phyloP scores from a whole-genome alignment of 2,113 vertebrate genomes.

The Thunnus thynnus region DNA sequence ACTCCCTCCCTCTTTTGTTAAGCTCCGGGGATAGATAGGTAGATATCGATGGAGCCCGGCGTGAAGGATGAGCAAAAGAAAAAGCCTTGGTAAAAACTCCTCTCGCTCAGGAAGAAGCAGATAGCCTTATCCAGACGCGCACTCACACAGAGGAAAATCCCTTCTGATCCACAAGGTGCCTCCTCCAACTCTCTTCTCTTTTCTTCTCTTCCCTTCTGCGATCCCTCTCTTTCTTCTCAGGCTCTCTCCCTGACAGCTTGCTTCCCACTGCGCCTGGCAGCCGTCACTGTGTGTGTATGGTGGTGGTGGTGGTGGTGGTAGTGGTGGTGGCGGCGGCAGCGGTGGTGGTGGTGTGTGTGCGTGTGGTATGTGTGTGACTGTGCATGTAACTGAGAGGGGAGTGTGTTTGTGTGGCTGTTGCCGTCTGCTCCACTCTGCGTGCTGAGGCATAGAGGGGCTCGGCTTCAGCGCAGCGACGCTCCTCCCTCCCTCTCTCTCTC shows the following conservation, averaged over 20 bases:
- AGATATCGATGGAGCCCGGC: slow-evolving; percentile 70
- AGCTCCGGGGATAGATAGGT: slow-evolving; percentile 77
- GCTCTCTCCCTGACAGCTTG: slow-evolving; percentile 71
- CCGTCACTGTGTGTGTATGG: slow-evolving; percentile 70
- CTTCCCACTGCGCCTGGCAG: slow-evolving; percentile 79
- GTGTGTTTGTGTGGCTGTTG: slow-evolving; percentile 80
- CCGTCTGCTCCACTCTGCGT: slow-evolving; percentile 85
- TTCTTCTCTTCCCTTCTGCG: slow-evolving; percentile 69
- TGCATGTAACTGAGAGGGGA: slow-evolving; percentile 78
- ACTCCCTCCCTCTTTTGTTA: slow-evolving; percentile 79
- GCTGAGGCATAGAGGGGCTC: slow-evolving; percentile 81
- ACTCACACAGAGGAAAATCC: slow-evolving; percentile 79
- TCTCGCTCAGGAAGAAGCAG: slow-evolving; percentile 63
- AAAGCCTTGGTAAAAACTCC: slow-evolving; percentile 73
- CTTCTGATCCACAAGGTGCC: slow-evolving; percentile 81
- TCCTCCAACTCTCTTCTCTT: slow-evolving; percentile 76
- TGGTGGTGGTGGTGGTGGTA: slow-evolving; percentile 38
- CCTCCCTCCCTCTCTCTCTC: slow-evolving; percentile 68
- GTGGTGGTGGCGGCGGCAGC: slow-evolving; percentile 22
- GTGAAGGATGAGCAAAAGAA: slow-evolving; percentile 73
- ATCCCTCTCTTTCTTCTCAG: slow-evolving; percentile 75
- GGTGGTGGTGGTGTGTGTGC: slow-evolving; percentile 43
- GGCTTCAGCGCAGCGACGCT: slow-evolving; percentile 79
- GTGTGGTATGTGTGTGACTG: slow-evolving; percentile 75
- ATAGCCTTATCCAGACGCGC: slow-evolving; percentile 72